phyloP scores from a whole-genome alignment of 2,113 vertebrate genomes.

The Meleagris gallopavo region DNA sequence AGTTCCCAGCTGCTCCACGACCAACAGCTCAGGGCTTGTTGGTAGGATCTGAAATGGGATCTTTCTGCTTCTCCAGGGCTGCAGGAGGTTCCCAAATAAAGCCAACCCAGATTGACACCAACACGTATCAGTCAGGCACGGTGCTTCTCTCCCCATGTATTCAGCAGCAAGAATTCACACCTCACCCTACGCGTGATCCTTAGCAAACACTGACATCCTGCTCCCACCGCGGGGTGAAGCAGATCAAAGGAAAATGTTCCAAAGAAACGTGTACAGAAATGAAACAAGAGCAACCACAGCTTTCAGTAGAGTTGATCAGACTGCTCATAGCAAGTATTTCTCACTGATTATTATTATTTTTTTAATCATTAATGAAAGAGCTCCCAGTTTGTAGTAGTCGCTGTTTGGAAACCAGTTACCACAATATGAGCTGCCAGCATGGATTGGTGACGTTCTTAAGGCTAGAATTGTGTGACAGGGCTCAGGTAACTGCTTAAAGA shows the following conservation, averaged over 20 bases:
- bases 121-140: neutral
- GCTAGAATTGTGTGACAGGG: neutral
- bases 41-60: neutral
- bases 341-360: neutral
- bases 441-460: neutral
- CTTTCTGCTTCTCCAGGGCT: neutral
- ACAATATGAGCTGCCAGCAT: neutral
- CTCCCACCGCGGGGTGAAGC: neutral
- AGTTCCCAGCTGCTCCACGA: neutral
- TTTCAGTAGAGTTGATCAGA: neutral
- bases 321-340: neutral
- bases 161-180: neutral
- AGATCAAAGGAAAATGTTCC: neutral
- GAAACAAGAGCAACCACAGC: neutral
- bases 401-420: neutral
- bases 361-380: neutral
- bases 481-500: neutral
- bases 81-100: neutral
- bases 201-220: too few relatives aligned
- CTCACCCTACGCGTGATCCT: neutral
- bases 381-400: rapidly evolving
- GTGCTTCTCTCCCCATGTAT: neutral
- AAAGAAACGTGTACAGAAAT: too few relatives aligned
- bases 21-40: rapidly evolving
- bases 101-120: neutral